Conservation (phyloP, 92 coral and sea anemone genomes). For the Micromussa lordhowensis region DNA sequence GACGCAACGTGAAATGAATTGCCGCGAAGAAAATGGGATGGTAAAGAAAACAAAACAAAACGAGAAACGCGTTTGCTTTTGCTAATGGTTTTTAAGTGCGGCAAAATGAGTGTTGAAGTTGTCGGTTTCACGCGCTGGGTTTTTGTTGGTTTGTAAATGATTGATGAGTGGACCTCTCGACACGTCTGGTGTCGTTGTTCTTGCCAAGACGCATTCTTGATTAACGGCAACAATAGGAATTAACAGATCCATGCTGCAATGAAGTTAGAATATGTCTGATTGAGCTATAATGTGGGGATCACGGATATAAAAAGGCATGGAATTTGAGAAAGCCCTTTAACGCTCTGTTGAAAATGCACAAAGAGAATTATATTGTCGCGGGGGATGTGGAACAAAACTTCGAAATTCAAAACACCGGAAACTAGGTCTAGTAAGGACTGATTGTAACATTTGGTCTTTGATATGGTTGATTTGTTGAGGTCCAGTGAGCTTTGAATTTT, state of each 20-base stretch:
- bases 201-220: constrained; percentile 39
- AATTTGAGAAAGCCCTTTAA: constrained; percentile 5
- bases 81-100: constrained; percentile 27
- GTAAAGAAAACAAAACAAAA: constrained; percentile 22
- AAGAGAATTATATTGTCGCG: not conserved
- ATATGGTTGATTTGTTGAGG: not conserved
- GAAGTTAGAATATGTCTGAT: constrained; percentile 13
- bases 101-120: not conserved
- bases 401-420: constrained; percentile 33
- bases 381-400: not conserved
- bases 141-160: constrained; percentile 50
- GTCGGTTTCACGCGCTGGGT: constrained; percentile 18
- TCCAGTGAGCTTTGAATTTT: not conserved
- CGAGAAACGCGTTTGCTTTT: not conserved
- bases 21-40: constrained; percentile 13
- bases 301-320: constrained; percentile 17
- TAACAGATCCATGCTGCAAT: constrained; percentile 28
- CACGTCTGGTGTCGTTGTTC: constrained; percentile 28
- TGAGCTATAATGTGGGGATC: constrained; percentile 11
- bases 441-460: constrained; percentile 19
- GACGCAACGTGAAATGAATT: constrained; percentile 34
- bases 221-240: constrained; percentile 43
- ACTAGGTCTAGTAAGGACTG: not conserved
- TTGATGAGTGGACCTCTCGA: constrained; percentile 47
- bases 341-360: not conserved